These are phyloP conservation scores for Blomia tropicalis DNA, from an alignment of 2,888 invertebrate species.

Conservation along the genomic window DNA sequence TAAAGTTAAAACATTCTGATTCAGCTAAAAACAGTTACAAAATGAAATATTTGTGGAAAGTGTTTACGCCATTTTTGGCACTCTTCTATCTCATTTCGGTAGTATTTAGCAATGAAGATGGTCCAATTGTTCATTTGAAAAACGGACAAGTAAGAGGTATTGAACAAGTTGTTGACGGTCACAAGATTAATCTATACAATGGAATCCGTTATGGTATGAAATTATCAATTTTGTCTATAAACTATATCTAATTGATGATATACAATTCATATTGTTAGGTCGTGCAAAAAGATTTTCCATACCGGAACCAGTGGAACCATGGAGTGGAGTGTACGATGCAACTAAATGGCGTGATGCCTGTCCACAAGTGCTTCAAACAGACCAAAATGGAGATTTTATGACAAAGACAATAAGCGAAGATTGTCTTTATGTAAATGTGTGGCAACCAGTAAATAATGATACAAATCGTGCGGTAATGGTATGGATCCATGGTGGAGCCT, in stretches of 20 bases:
- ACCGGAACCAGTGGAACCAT: neutral
- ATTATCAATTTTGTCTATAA: neutral
- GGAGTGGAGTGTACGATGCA: slow-evolving; percentile 1
- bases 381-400: neutral
- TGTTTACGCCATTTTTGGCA: too few species aligned
- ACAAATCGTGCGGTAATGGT: neutral
- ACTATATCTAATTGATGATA: neutral
- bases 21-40: too few species aligned
- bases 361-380: neutral
- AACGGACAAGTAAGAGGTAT: neutral
- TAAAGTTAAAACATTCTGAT: too few species aligned
- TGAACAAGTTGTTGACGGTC: neutral
- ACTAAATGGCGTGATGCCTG: neutral
- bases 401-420: slow-evolving; percentile 1
- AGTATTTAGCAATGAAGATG: too few species aligned
- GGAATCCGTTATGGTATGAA: slow-evolving; percentile 7
- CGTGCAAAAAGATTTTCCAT: neutral
- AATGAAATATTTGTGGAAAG: too few species aligned
- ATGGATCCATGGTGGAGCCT: slow-evolving; percentile 5
- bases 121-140: neutral
- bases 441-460: neutral
- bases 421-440: neutral
- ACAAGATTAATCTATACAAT: neutral
- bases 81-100: too few species aligned
- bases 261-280: neutral